Percentiles rank a stretch among this genome's conserved stretches.
Conservation (phyloP, 2,888 invertebrate species). For the Allygus modestus region DNA sequence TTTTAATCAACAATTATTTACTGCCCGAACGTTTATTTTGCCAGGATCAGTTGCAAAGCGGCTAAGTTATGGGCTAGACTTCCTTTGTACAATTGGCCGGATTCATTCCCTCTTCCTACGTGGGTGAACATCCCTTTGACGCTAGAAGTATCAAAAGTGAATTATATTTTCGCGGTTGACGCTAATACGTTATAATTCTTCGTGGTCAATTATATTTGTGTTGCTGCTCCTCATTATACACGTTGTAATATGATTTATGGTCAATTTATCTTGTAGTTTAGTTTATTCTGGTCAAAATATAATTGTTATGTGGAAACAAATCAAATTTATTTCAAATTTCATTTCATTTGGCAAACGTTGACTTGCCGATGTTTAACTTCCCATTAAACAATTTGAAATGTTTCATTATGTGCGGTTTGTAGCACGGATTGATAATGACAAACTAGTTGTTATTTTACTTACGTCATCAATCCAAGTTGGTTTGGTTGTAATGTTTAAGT, state of each 20-base stretch:
- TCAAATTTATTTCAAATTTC: no score
- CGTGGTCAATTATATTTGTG: background rate
- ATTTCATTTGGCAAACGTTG: no score
- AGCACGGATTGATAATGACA: no score
- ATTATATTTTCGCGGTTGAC: background rate
- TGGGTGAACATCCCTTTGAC: background rate
- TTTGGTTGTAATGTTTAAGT: no score
- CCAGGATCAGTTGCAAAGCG: background rate
- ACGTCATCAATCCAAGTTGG: no score
- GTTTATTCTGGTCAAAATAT: background rate
- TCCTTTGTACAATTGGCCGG: slow-evolving; percentile 12
- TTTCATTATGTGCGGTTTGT: no score
- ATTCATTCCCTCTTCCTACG: background rate
- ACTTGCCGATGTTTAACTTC: no score
- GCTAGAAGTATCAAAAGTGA: background rate
- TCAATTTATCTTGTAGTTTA: background rate
- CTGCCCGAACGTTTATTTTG: slow-evolving; percentile 10
- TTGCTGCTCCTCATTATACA: background rate
- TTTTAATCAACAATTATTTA: slow-evolving; percentile 49
- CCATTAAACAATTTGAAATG: no score
- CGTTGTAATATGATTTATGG: background rate
- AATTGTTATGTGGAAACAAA: no score
- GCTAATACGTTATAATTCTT: background rate
- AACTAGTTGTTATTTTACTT: no score
- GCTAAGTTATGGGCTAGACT: background rate